Evolutionary conservation across 2,797 vertebrate genomes (phyloP).

Genomic region (Anabacerthia variegaticeps): DNA sequence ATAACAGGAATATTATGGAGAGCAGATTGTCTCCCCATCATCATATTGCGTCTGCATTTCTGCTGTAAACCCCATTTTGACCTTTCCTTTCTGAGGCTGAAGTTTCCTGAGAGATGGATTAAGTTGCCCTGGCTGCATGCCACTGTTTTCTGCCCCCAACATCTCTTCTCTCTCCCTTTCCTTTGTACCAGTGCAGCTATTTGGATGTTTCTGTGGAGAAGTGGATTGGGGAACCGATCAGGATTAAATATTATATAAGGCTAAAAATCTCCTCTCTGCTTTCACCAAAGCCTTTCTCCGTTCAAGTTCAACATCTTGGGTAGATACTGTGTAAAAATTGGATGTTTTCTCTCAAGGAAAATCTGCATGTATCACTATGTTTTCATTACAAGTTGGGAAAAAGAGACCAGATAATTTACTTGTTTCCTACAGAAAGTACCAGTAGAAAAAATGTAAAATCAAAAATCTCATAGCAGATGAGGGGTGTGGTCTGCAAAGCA

Average conservation of each 20-base stretch:
- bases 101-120: conserved; percentile 29
- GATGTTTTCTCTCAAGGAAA: conserved; percentile 21
- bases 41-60: conserved; percentile 50
- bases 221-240: background rate
- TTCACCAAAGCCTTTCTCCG: conserved; percentile 16
- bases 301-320: conserved; percentile 27
- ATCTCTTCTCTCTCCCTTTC: background rate
- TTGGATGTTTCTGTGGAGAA: background rate
- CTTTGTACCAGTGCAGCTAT: background rate
- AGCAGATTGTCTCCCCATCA: conserved; percentile 29
- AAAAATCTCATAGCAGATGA: background rate
- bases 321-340: background rate
- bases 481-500: background rate
- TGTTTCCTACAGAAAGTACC: background rate
- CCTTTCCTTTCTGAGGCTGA: background rate
- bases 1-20: conserved; percentile 54
- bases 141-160: background rate
- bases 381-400: background rate
- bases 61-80: conserved; percentile 43
- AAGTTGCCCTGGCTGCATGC: conserved; percentile 22
- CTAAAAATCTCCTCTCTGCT: background rate
- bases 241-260: background rate
- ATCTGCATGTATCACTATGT: background rate
- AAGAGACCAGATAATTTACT: background rate
- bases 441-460: background rate